phyloP scores from a whole-genome alignment of 2,888 invertebrate genomes.

The Empis stercorea region DNA sequence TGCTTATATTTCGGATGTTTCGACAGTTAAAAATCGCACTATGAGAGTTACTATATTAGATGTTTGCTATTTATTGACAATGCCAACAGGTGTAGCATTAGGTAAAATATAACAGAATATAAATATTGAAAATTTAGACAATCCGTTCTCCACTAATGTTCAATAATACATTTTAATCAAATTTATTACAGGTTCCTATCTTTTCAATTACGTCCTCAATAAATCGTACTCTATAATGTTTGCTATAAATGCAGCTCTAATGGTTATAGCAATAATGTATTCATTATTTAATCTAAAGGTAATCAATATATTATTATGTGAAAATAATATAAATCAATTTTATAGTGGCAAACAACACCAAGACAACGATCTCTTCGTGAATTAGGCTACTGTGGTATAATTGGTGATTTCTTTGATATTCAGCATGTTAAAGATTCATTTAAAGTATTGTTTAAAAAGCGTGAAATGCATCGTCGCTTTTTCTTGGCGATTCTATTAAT shows the following conservation, averaged over 20 bases:
- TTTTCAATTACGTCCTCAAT: constrained; percentile 47
- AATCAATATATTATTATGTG: constrained; percentile 3
- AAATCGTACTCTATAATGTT: constrained; percentile 63
- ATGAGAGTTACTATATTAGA: constrained; percentile 70
- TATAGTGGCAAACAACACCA: constrained; percentile 51
- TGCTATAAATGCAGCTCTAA: constrained; percentile 48
- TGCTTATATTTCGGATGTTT: constrained; percentile 68
- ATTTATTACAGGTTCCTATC: constrained; percentile 46
- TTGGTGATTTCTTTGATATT: constrained; percentile 59
- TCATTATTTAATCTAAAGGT: constrained; percentile 46
- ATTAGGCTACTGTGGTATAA: constrained; percentile 42
- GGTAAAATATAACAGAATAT: no score
- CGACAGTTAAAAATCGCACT: constrained; percentile 55
- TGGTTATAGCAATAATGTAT: constrained; percentile 51
- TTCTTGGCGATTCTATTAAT: constrained; percentile 56
- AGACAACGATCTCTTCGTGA: constrained; percentile 49
- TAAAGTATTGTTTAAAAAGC: constrained; percentile 45
- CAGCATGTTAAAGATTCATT: constrained; percentile 52
- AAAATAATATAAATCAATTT: constrained; percentile 1
- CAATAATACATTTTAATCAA: constrained; percentile 10
- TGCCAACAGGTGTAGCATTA: constrained; percentile 68
- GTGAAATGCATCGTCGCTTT: constrained; percentile 44
- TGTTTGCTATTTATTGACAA: constrained; percentile 65
- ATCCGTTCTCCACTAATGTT: no score
- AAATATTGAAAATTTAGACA: no score